phyloP scores from a whole-genome alignment of 2,113 vertebrate species.

The Brachyhypopomus gauderio region DNA sequence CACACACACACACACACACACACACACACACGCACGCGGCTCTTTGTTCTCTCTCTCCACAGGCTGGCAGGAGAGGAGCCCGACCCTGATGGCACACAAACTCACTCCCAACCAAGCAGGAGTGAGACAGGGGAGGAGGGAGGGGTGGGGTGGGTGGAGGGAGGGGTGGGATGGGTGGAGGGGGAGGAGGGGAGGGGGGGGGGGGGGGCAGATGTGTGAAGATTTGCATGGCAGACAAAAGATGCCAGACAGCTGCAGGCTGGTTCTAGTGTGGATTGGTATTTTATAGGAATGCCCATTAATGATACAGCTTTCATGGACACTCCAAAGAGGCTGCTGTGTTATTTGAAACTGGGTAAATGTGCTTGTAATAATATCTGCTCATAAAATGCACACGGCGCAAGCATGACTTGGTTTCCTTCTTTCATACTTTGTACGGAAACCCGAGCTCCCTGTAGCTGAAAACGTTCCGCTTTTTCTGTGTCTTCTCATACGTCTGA shows the following conservation, averaged over 20 bases:
- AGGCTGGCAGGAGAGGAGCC: constrained; percentile 25
- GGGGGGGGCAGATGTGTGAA: constrained; percentile 36
- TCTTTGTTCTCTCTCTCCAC: constrained; percentile 40
- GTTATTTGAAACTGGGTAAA: constrained; percentile 50
- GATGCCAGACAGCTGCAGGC: constrained; percentile 55
- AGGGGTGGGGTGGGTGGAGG: background rate
- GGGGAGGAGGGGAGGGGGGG: too few relatives aligned
- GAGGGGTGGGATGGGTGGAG: too few relatives aligned
- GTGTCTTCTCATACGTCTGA: constrained; percentile 30
- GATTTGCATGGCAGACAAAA: constrained; percentile 57
- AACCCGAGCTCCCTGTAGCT: constrained; percentile 35
- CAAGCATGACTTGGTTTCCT: constrained; percentile 2
- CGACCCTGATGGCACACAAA: constrained; percentile 43
- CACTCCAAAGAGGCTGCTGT: constrained; percentile 32
- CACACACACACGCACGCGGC: too few relatives aligned
- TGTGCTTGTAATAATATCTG: constrained; percentile 54
- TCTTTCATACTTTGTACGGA: background rate
- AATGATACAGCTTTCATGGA: constrained; percentile 47
- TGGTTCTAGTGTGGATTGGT: constrained; percentile 40
- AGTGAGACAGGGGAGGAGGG: constrained; percentile 10
- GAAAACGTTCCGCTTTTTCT: constrained; percentile 15
- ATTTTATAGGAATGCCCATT: constrained; percentile 54
- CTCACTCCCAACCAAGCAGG: constrained; percentile 43
- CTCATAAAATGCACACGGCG: constrained; percentile 47
- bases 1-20: too few relatives aligned